Percentiles rank a stretch among this genome's conserved stretches.
Evolutionary conservation across 2,113 vertebrate genomes (phyloP).

Genomic region (Psammodynastes pulverulentus): DNA sequence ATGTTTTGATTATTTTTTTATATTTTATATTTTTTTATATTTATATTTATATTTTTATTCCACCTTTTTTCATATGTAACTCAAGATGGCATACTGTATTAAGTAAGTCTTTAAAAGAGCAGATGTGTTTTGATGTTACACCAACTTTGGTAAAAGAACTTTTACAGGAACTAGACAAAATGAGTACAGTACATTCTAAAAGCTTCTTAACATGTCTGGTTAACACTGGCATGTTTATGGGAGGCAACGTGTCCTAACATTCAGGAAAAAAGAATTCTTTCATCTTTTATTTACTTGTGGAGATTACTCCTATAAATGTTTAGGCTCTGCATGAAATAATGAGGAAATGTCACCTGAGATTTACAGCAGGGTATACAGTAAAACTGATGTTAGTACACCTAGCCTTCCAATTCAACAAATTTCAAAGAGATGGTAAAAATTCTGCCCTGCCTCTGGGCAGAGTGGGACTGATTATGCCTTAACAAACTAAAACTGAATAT

Average conservation of each 20-base stretch:
- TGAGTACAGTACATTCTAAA: neutral
- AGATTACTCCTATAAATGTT: neutral
- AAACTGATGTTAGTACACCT: neutral
- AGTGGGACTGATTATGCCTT: neutral
- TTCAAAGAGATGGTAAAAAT: neutral
- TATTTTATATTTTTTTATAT: too few species aligned
- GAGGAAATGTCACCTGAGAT: neutral
- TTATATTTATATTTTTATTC: too few species aligned
- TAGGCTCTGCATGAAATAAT: neutral
- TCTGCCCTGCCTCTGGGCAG: neutral
- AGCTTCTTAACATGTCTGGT: neutral
- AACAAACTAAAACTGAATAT: neutral
- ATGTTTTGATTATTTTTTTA: neutral
- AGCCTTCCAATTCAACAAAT: neutral
- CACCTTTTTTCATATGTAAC: neutral
- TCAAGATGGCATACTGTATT: neutral
- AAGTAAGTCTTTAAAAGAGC: neutral
- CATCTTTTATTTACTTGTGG: neutral
- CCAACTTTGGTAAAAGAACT: neutral
- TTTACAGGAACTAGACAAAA: neutral
- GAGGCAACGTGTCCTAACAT: neutral
- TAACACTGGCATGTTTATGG: neutral
- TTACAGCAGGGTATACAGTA: neutral
- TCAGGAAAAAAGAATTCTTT: neutral
- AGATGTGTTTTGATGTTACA: neutral